Evolutionary conservation across 2,113 vertebrate genomes (phyloP).

Genomic region (Pardalotus punctatus): DNA sequence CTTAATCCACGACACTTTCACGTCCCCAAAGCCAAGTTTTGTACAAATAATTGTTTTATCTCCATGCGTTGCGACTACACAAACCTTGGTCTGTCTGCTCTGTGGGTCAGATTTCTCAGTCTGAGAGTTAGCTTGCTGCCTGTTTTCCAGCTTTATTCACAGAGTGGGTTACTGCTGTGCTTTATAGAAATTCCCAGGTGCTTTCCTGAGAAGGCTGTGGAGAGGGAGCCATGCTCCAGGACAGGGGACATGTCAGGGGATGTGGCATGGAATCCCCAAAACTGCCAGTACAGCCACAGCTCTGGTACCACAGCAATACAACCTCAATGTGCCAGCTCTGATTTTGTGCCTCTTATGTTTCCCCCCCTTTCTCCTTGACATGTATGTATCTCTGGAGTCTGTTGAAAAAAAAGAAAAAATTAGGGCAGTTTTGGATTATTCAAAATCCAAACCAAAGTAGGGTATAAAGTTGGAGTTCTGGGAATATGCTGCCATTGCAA

Average conservation of each 20-base stretch:
- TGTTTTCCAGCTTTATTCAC: neutral
- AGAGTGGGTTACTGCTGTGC: neutral
- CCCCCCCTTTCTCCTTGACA: neutral
- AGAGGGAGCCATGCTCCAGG: neutral
- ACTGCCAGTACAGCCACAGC: fast-evolving
- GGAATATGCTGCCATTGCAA: neutral
- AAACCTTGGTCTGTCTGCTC: fast-evolving
- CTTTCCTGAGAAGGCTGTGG: neutral
- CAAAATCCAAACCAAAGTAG: neutral
- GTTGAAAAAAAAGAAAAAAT: neutral
- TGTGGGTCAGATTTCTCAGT: fast-evolving
- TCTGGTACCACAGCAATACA: neutral
- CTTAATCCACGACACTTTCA: neutral
- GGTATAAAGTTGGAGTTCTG: neutral
- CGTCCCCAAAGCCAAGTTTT: neutral
- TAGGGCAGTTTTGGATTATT: neutral
- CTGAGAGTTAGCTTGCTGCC: neutral
- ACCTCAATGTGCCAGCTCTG: neutral
- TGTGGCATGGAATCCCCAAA: fast-evolving
- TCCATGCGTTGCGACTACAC: neutral
- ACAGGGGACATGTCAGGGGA: fast-evolving
- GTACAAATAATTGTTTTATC: neutral
- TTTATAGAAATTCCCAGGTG: neutral
- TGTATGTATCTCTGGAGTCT: neutral
- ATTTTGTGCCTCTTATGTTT: neutral